Evolutionary conservation across 2,888 invertebrate genomes (phyloP), one percentile per base, ranked within the genome.

Genomic region (Diaprepes abbreviatus): DNA sequence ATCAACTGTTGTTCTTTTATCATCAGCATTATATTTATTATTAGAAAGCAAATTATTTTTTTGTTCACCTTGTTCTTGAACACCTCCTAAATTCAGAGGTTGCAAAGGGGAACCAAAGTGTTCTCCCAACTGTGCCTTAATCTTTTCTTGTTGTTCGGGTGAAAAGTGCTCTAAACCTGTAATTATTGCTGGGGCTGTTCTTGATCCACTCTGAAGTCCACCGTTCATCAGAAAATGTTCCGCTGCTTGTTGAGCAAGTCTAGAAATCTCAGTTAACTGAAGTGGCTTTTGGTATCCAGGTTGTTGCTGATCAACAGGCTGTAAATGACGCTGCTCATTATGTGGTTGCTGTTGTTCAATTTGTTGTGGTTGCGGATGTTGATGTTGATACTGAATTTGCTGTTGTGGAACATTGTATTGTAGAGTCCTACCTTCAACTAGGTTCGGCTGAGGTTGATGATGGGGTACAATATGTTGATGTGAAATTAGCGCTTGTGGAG

Each of bases 121-220:
- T 2, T 74, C 74, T 36, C 79, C 79, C 45, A 84, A 67, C 59
- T 84, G 83, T 7, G 77, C 79, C 69, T 83, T 84, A 60, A 84
- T 84, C 74, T 83, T 82, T 16, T 79, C 80, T 68, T 84, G 84
- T 60, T 84, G 83, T 60, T 83, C 83, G 0, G 82, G 82, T 1
- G 80, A 78, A 70, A 84, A 84, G 66, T 83, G 79, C 69, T 84
- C 84, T n/a, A 84, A 79, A 1, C 84, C 84, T 0, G 84, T 84
- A 7, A 84, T 81, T 38, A 84, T 83, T 0, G 84, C 81, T 0
- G 84, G 82, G 38, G 80, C 75, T 3, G 75, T 74, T 69, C 75
- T 75, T 52, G 36, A 66, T 7, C 59, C 63, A 31, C 43, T 19
- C 38, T 35, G 17, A 12, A 59, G 16, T 12, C 69, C 66, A 12